A percentile compares a stretch with the other conserved stretches of the same genome.
These are phyloP conservation scores for Andrena flavipes DNA, from an alignment of 2,888 invertebrate genomes.

Conservation along the genomic window DNA sequence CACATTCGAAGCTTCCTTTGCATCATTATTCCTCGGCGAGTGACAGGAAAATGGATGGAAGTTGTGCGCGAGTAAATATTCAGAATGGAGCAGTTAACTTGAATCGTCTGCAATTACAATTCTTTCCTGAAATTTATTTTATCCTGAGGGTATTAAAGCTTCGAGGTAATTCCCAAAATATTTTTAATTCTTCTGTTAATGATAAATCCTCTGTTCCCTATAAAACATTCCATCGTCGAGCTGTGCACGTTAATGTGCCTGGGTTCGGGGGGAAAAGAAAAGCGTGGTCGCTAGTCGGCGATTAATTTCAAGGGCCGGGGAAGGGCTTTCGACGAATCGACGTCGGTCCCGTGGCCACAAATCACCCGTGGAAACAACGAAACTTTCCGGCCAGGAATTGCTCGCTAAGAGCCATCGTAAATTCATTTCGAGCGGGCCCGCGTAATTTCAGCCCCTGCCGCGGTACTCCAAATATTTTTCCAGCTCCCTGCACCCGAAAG, in stretches of 20 bases:
- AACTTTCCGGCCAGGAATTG: conserved; percentile 50
- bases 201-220: too few species aligned
- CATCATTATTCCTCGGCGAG: neutral
- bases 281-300: neutral
- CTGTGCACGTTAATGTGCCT: neutral
- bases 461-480: conserved; percentile 64
- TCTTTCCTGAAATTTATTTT: too few species aligned
- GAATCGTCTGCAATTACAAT: too few species aligned
- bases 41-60: too few species aligned
- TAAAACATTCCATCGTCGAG: neutral
- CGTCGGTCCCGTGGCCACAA: conserved; percentile 8
- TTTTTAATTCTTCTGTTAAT: too few species aligned
- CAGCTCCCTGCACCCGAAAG: conserved; percentile 41
- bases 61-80: too few species aligned
- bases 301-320: conserved; percentile 28
- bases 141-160: too few species aligned
- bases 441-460: conserved; percentile 39
- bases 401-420: conserved; percentile 51
- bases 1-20: neutral
- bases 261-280: neutral
- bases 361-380: conserved; percentile 50
- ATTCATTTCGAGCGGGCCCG: conserved; percentile 46
- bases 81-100: too few species aligned
- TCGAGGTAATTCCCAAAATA: too few species aligned
- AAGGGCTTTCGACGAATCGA: conserved; percentile 27